Evolutionary conservation across 2,797 vertebrate genomes (phyloP), one percentile per base, ranked within the genome.

Genomic region (Crenuchus spilurus): DNA sequence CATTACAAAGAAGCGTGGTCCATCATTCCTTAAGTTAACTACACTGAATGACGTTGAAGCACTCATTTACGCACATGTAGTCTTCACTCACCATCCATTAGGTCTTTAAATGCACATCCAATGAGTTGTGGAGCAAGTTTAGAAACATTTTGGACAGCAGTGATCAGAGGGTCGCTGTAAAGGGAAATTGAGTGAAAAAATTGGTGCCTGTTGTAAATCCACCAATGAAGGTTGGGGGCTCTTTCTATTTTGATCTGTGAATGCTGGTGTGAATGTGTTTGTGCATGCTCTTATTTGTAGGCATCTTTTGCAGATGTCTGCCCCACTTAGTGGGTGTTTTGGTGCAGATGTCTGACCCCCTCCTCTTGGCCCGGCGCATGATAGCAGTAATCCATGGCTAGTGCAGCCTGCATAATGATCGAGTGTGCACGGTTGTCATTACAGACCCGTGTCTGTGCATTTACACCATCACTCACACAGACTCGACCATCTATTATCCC

Each of bases 311-410:
- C 52, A 37, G 52, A 67, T 60, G 42, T 24, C 42, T 41, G 33
- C 10, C 6, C 66, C 28, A n/a, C 52, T 9, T 22, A 41, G 57
- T 41, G 42, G 37, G 71, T 72, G 73, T 68, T 26, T 44, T 11
- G 67, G 39, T 75, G 54, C 63, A 48, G 72, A 67, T 60, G 42
- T 31, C 42, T 51, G 33, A 39, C 18, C 66, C 41, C 49, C 22
- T 54, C 26, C 52, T n/a, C 41, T 20, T 0, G 8, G 4, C 22
- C 30, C 24, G 63, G 35, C 28, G 48, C 37, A 22, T 69, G 51
- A 78, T 69, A 63, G 64, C 37, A 67, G 57, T 77, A 74, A 74
- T 74, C 39, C 41, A 28, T 20, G 28, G 41, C 35, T 18, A 37
- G 39, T 66, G n/a, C 60, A 44, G 48, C 16, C 41, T 30, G 33